Base-by-base conservation (phyloP, 2,888 invertebrate species). In the Spilosoma lubricipeda region DNA sequence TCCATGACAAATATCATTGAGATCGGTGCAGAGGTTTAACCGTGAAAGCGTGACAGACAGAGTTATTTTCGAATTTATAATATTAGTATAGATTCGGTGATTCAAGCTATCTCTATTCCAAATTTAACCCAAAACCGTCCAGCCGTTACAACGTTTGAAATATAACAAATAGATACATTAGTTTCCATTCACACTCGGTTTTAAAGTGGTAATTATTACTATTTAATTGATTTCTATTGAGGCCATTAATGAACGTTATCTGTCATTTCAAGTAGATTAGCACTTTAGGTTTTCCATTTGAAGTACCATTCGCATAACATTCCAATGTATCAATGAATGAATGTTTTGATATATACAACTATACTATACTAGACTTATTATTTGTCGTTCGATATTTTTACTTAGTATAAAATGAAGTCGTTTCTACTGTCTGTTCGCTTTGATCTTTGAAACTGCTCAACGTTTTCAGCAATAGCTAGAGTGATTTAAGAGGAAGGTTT, bases 161-260 rank as follows among this genome's bases (percentile, higher is more conserved):
- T 27, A 59, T 59, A 59, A 59, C n/a, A 59, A 59, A 59, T 15
- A 27, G 13, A 0, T 15, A 27, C 13, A 59, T 15, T 27, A 27
- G 27, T 27, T 59, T 27, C 27, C n/a, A n/a, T n/a, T n/a, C n/a
- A 27, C 23, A 56, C 59, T 27, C 2, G n/a, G 7, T 9, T 23
- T 59, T 27, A 23, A 27, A n/a, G 9, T 48, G 8, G 13, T 59
- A 15, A 1, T 27, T n/a, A 56, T n/a, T 56, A 3, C 36, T 8
- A n/a, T 42, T 67, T 67, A 67, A 67, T 67, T 67, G 5, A 45
- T 67, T 42, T 39, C 15, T 15, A 59, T 27, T 27, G 15, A 59
- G 59, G 59, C 59, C 59, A 59, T 59, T 27, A 59, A 27, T 59
- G n/a, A 59, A 59, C 27, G 27, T n/a, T 70, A 59, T 70, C 59